Percentiles rank a stretch among this genome's conserved stretches.
These are phyloP conservation scores for Phaenicophaeus curvirostris DNA, from an alignment of 2,797 vertebrate species.

Conservation along the genomic window DNA sequence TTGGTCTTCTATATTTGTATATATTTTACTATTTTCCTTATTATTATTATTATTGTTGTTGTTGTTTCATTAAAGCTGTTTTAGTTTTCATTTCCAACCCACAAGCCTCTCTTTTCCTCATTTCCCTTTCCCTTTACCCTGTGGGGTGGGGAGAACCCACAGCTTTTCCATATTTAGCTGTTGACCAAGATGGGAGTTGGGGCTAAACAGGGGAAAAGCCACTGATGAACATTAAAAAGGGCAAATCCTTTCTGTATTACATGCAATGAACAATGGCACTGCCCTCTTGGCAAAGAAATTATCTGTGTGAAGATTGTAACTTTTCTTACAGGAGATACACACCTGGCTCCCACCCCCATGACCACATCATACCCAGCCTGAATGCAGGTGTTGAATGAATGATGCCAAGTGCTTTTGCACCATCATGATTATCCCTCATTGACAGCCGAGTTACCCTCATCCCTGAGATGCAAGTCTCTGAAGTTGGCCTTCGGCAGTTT, in stretches of 20 bases:
- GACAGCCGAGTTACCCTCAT: neutral
- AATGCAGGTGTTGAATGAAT: neutral
- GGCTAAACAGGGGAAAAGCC: neutral
- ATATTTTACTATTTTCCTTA: too few relatives aligned
- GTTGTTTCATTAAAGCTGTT: too few relatives aligned
- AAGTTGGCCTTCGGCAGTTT: neutral
- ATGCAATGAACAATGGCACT: neutral
- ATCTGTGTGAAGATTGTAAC: neutral
- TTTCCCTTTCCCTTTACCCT: too few relatives aligned
- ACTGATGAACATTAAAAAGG: neutral
- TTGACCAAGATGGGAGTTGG: too few relatives aligned
- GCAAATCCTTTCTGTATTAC: neutral
- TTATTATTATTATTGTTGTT: too few relatives aligned
- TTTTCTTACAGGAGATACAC: neutral
- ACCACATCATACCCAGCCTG: neutral
- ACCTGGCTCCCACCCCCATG: neutral
- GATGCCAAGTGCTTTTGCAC: neutral
- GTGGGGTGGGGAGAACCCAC: too few relatives aligned
- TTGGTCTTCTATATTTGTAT: too few relatives aligned
- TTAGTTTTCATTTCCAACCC: too few relatives aligned
- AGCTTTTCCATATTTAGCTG: too few relatives aligned
- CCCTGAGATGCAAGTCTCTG: neutral
- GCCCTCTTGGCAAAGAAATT: neutral
- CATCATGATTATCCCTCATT: fast-evolving
- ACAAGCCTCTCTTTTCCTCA: too few relatives aligned